Conservation (phyloP, 2,797 vertebrate genomes). For the Petrocephalus schoutedeni region DNA sequence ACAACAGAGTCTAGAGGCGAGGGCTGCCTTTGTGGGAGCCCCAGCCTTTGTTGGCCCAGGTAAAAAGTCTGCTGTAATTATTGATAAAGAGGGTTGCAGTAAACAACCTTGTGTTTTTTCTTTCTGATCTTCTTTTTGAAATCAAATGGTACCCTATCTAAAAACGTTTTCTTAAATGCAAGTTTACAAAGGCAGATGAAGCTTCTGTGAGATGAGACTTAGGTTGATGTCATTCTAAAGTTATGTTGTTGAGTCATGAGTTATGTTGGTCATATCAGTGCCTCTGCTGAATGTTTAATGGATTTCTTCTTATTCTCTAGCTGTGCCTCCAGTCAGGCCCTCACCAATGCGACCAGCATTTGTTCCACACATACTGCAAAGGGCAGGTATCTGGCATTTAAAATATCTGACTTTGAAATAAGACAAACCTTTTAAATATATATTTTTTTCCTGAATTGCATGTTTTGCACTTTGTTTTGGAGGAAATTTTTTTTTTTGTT, state of each 20-base stretch:
- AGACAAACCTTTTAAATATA: not conserved
- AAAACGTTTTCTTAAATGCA: not conserved
- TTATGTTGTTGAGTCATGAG: not conserved
- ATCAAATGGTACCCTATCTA: not conserved
- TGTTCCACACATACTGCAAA: conserved; percentile 82
- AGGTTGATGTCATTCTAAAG: not conserved
- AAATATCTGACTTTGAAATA: not conserved
- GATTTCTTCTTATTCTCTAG: conserved; percentile 39
- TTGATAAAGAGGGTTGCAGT: not conserved
- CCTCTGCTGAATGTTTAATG: not conserved
- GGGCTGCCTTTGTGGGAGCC: conserved; percentile 73
- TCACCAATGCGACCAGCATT: conserved; percentile 81
- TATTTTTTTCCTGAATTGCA: not conserved
- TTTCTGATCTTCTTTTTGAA: not conserved
- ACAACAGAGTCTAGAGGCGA: conserved; percentile 83
- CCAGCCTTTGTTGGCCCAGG: conserved; percentile 76
- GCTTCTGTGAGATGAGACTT: not conserved
- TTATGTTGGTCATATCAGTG: not conserved
- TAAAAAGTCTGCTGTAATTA: conserved; percentile 31
- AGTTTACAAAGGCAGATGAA: not conserved
- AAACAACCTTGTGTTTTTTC: not conserved
- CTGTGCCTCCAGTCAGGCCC: conserved; percentile 64
- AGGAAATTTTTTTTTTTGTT: conserved; percentile 11
- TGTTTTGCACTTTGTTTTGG: not conserved
- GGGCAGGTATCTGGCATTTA: conserved; percentile 64